Percentiles rank a stretch among this genome's conserved stretches.
Conservation (phyloP, 2,797 vertebrate genomes). For the Pogonophryne albipinna region DNA sequence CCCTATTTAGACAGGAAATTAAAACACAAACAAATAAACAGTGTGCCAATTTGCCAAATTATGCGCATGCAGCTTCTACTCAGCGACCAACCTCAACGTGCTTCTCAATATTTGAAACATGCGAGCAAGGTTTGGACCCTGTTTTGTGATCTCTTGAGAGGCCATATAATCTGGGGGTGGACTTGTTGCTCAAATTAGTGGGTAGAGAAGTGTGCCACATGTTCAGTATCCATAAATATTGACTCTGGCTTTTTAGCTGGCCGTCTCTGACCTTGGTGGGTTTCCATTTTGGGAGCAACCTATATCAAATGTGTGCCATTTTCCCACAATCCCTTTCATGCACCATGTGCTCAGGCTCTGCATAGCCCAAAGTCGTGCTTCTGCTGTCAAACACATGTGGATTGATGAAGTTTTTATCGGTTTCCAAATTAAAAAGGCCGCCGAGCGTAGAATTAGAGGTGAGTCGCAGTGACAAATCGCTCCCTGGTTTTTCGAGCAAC, state of each 20-base stretch:
- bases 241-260: constrained; percentile 90
- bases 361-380: constrained; percentile 67
- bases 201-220: constrained; percentile 91
- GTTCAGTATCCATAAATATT: constrained; percentile 93
- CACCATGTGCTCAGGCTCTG: constrained; percentile 59
- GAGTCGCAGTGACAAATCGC: constrained; percentile 53
- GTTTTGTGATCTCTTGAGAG: constrained; percentile 81
- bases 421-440: constrained; percentile 73
- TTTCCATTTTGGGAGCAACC: constrained; percentile 88
- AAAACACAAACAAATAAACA: constrained; percentile 78
- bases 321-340: constrained; percentile 77
- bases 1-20: constrained; percentile 68
- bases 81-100: constrained; percentile 65
- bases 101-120: constrained; percentile 72
- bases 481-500: constrained; percentile 45
- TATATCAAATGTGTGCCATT: constrained; percentile 79
- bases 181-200: constrained; percentile 90
- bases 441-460: constrained; percentile 53
- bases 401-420: constrained; percentile 74
- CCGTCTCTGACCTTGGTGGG: constrained; percentile 91
- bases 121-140: constrained; percentile 67
- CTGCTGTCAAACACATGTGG: constrained; percentile 83
- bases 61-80: constrained; percentile 53
- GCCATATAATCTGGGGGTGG: constrained; percentile 88
- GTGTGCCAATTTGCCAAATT: constrained; percentile 70